Evolutionary conservation across 2,797 vertebrate genomes (phyloP).

Genomic region (Myripristis jacobus): DNA sequence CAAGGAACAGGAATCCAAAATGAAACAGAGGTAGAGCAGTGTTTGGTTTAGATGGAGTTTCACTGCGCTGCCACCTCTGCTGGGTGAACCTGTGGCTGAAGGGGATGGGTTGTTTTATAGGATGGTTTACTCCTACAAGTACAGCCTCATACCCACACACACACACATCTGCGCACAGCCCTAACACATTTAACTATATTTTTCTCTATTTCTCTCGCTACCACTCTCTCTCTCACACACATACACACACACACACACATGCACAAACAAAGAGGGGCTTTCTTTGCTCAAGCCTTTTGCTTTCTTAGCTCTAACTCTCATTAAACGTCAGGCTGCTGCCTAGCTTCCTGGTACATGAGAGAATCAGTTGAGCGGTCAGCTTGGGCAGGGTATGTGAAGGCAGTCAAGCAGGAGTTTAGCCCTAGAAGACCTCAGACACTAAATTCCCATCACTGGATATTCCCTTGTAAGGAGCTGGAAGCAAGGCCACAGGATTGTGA

Average conservation of each 20-base stretch:
- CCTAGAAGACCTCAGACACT: constrained; percentile 44
- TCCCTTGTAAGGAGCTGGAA: constrained; percentile 59
- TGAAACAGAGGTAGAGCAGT: constrained; percentile 55
- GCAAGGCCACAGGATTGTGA: neutral
- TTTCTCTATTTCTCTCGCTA: neutral
- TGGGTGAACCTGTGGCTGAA: constrained; percentile 37
- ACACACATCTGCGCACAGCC: constrained; percentile 4
- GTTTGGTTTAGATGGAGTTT: constrained; percentile 78
- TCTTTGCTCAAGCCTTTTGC: constrained; percentile 58
- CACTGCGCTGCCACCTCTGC: constrained; percentile 38
- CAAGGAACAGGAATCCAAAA: constrained; percentile 52
- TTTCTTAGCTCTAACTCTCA: constrained; percentile 66
- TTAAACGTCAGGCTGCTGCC: constrained; percentile 52
- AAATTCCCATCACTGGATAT: constrained; percentile 42
- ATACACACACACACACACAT: constrained; percentile 6
- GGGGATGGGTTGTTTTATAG: constrained; percentile 23
- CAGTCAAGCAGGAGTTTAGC: constrained; percentile 53
- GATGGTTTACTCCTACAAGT: constrained; percentile 37
- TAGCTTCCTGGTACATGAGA: constrained; percentile 43
- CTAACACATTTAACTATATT: neutral
- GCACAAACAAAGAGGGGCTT: constrained; percentile 68
- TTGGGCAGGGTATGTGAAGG: constrained; percentile 15
- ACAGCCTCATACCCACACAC: constrained; percentile 21
- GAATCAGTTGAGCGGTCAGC: constrained; percentile 52
- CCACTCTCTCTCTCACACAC: constrained; percentile 7